Percentiles rank a stretch among this genome's conserved stretches.
phyloP scores from a whole-genome alignment of 2,797 vertebrate species.

The Ctenosaura bakeri region DNA sequence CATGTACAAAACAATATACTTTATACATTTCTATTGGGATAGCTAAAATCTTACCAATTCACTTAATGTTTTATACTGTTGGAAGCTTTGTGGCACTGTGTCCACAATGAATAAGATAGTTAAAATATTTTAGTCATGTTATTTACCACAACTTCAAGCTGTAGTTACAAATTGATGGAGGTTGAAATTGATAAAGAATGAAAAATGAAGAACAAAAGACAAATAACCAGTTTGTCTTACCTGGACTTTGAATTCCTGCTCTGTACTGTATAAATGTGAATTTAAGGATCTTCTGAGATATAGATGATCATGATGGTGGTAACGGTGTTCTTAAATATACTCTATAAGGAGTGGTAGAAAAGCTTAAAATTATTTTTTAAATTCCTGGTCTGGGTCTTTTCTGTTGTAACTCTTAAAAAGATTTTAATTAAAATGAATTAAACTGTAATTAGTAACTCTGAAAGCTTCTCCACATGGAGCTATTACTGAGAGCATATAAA shows the following conservation, averaged over 20 bases:
- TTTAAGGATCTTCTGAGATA: neutral
- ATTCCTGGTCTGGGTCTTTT: neutral
- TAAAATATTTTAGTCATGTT: neutral
- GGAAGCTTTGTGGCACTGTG: neutral
- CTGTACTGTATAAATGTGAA: neutral
- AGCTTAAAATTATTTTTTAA: neutral
- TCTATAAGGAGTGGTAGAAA: neutral
- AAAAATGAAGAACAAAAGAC: neutral
- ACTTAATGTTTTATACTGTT: neutral
- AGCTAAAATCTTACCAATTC: neutral
- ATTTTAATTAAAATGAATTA: neutral
- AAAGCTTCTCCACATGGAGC: neutral
- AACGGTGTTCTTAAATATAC: no score
- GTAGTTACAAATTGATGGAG: neutral
- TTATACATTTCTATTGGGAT: neutral
- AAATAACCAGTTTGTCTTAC: no score
- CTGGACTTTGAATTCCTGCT: neutral
- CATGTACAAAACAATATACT: neutral
- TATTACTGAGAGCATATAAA: neutral
- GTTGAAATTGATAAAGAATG: neutral
- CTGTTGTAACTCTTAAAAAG: neutral
- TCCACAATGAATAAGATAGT: neutral
- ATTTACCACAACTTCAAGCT: neutral
- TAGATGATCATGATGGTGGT: no score
- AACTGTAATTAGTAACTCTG: neutral